Conservation (phyloP, 2,888 invertebrate genomes). For the Miltochrista miniata region DNA sequence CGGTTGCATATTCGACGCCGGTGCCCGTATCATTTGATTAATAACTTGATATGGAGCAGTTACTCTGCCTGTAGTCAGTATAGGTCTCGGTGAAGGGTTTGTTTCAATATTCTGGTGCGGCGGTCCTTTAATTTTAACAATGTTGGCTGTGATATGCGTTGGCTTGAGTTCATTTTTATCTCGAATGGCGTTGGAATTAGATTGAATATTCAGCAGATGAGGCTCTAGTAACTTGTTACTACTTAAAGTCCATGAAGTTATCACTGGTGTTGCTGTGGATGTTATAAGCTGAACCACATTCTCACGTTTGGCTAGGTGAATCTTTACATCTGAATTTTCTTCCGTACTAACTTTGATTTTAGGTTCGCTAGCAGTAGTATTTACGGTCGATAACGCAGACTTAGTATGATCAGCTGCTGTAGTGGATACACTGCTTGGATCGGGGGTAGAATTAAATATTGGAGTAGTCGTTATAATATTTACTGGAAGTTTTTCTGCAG, state of each 20-base stretch:
- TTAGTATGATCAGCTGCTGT: conserved; percentile 70
- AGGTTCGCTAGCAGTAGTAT: conserved; percentile 63
- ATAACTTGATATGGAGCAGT: conserved; percentile 74
- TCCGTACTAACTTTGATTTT: conserved; percentile 41
- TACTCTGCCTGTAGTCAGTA: conserved; percentile 61
- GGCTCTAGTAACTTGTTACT: conserved; percentile 76
- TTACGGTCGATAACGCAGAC: conserved; percentile 35
- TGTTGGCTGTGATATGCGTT: conserved; percentile 67
- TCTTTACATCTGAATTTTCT: conserved; percentile 57
- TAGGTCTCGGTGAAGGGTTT: conserved; percentile 59
- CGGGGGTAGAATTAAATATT: conserved; percentile 46
- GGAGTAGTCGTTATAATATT: conserved; percentile 69
- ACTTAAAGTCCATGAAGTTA: conserved; percentile 82
- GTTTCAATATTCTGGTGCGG: conserved; percentile 55
- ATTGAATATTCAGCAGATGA: conserved; percentile 62
- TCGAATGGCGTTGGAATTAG: conserved; percentile 48
- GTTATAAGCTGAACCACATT: conserved; percentile 56
- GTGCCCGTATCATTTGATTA: conserved; percentile 67
- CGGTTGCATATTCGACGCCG: conserved; percentile 82
- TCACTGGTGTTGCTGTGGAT: conserved; percentile 78
- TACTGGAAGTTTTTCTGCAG: conserved; percentile 62
- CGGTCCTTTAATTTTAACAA: conserved; percentile 71
- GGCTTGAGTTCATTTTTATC: conserved; percentile 66
- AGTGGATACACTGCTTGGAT: conserved; percentile 50
- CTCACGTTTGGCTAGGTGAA: conserved; percentile 63